phyloP scores from a whole-genome alignment of 2,113 vertebrate species.

The Chamaea fasciata region DNA sequence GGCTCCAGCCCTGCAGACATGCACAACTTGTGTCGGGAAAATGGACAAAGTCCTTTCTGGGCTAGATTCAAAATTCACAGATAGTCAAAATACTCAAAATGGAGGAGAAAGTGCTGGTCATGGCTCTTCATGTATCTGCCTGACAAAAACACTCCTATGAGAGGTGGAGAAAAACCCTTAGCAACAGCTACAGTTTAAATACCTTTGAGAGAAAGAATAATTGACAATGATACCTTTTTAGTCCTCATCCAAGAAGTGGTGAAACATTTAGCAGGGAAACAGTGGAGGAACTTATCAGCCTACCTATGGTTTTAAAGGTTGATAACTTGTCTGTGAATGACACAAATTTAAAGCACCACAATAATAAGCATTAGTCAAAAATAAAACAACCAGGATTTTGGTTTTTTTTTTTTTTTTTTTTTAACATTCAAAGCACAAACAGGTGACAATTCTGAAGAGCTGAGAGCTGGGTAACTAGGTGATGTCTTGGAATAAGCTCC shows the following conservation, averaged over 20 bases:
- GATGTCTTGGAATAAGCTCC: neutral
- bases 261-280: conserved; percentile 21
- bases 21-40: neutral
- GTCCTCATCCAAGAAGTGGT: neutral
- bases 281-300: neutral
- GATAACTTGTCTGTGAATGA: neutral
- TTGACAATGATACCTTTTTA: neutral
- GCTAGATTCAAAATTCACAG: neutral
- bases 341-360: neutral
- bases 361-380: neutral
- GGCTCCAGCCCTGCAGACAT: neutral
- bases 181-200: neutral
- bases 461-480: neutral
- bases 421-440: neutral
- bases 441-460: neutral
- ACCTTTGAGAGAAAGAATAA: neutral
- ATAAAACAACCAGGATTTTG: neutral
- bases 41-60: neutral
- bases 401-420: neutral
- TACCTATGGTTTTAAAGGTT: neutral
- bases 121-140: neutral
- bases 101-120: neutral
- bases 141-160: neutral
- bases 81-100: neutral
- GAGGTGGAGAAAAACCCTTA: neutral